phyloP scores from a whole-genome alignment of 2,888 invertebrate species.

The Arctia plantaginis region DNA sequence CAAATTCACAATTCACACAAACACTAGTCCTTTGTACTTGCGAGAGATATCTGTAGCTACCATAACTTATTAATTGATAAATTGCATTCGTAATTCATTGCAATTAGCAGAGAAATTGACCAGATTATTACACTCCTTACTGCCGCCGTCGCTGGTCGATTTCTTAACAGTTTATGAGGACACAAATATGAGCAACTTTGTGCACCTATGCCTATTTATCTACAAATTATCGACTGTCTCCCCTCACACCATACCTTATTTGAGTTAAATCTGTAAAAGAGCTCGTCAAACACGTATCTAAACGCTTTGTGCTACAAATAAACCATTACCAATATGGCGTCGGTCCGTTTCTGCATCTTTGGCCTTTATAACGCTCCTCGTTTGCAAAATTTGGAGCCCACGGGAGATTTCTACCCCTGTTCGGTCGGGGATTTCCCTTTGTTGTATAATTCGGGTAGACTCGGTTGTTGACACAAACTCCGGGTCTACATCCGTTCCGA shows the following conservation, averaged over 20 bases:
- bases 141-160: background rate
- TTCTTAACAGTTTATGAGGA: conserved; percentile 6
- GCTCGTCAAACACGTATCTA: conserved; percentile 45
- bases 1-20: conserved; percentile 39
- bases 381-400: conserved; percentile 73
- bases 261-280: conserved; percentile 27
- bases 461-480: conserved; percentile 68
- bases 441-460: conserved; percentile 67
- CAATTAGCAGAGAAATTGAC: background rate
- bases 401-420: conserved; percentile 74
- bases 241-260: conserved; percentile 11
- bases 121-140: background rate
- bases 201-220: conserved; percentile 4
- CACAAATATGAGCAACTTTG: conserved; percentile 6
- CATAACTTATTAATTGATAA: background rate
- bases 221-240: conserved; percentile 6
- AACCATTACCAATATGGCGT: conserved; percentile 77
- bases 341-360: conserved; percentile 73
- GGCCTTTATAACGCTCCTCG: conserved; percentile 78
- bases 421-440: conserved; percentile 64
- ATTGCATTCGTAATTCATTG: background rate
- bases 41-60: conserved; percentile 6
- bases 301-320: conserved; percentile 30
- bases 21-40: conserved; percentile 28
- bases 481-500: conserved; percentile 76